These are phyloP conservation scores for Esox masquinongy DNA, from an alignment of 2,797 vertebrate species.

Conservation along the genomic window DNA sequence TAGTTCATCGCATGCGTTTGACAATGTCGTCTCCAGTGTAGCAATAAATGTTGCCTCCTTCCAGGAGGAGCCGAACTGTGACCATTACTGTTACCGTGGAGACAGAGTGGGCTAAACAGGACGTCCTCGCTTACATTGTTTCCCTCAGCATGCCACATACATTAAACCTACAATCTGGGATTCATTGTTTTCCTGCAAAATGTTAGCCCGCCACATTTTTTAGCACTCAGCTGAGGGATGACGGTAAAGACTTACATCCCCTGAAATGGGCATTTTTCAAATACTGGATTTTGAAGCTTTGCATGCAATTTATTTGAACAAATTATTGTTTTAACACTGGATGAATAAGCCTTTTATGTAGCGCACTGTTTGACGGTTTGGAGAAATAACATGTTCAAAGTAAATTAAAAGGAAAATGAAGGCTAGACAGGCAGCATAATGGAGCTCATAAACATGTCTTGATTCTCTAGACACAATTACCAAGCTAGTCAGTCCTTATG, in stretches of 20 bases:
- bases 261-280: too few relatives aligned
- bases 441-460: not conserved
- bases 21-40: not conserved
- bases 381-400: not conserved
- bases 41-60: not conserved
- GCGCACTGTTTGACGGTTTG: not conserved
- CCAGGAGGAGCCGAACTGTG: not conserved
- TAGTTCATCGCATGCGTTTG: conserved; percentile 14
- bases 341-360: not conserved
- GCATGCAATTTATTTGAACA: not conserved
- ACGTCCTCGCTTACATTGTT: not conserved
- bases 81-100: not conserved
- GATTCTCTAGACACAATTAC: not conserved
- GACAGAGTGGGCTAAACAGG: not conserved
- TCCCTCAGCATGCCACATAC: not conserved
- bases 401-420: not conserved
- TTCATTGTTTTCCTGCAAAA: not conserved
- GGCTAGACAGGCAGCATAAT: not conserved
- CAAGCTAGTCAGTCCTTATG: not conserved
- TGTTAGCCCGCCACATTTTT: not conserved
- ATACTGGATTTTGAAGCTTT: not conserved
- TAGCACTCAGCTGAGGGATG: not conserved
- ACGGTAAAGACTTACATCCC: too few relatives aligned
- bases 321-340: not conserved
- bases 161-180: not conserved